phyloP scores from a whole-genome alignment of 2,113 vertebrate genomes.

The Chlorodrepanis virens region DNA sequence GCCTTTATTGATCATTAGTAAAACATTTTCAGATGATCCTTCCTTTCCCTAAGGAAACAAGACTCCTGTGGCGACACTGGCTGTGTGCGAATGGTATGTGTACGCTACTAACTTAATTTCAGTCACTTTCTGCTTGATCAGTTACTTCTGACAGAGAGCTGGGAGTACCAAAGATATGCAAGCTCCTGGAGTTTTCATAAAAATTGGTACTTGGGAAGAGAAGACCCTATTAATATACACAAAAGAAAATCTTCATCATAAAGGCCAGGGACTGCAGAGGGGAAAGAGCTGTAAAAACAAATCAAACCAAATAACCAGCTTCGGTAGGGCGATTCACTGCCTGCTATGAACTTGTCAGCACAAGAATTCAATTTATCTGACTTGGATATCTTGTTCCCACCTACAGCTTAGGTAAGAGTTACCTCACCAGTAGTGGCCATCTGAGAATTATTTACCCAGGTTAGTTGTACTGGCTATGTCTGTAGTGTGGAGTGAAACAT shows the following conservation, averaged over 20 bases:
- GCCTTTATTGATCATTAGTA: background rate
- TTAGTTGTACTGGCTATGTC: background rate
- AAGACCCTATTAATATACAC: background rate
- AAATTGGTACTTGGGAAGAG: background rate
- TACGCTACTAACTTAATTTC: background rate
- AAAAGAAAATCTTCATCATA: background rate
- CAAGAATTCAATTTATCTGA: background rate
- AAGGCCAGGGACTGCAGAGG: background rate
- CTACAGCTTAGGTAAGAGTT: background rate
- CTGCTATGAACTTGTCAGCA: background rate
- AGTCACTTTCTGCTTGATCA: background rate
- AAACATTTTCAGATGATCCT: background rate
- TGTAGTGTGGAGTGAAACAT: background rate
- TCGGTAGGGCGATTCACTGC: background rate
- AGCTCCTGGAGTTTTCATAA: background rate
- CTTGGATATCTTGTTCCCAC: background rate
- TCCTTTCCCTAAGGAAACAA: background rate
- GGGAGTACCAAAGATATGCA: background rate
- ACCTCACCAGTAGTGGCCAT: background rate
- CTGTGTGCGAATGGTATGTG: background rate
- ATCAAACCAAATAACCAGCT: background rate
- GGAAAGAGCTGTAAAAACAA: background rate
- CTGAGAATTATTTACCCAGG: background rate
- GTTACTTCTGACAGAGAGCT: background rate
- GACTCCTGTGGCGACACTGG: background rate